A percentile compares a stretch with the other conserved stretches of the same genome.
These are phyloP conservation scores for Danionella cerebrum DNA, from an alignment of 2,113 vertebrate genomes.

Conservation along the genomic window DNA sequence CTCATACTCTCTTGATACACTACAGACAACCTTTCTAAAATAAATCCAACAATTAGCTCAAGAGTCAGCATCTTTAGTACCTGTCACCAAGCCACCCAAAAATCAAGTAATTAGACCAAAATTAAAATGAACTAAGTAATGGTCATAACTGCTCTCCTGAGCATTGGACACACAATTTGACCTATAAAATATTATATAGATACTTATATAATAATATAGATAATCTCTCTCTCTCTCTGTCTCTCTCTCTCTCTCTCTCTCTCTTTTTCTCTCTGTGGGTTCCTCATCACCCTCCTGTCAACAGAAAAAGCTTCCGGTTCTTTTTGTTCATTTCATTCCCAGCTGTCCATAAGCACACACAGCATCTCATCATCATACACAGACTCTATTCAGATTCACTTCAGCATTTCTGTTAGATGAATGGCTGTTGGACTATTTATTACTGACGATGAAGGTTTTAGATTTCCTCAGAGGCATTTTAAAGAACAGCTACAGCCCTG, in stretches of 20 bases:
- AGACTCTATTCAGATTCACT: not conserved
- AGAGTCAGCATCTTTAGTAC: too few relatives aligned
- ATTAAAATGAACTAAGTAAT: too few relatives aligned
- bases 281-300: conserved; percentile 12
- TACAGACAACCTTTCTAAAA: too few relatives aligned
- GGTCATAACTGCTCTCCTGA: too few relatives aligned
- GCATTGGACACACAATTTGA: too few relatives aligned
- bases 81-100: too few relatives aligned
- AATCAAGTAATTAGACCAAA: too few relatives aligned
- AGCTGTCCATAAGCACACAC: conserved; percentile 2
- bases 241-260: not conserved
- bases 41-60: too few relatives aligned
- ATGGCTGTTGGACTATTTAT: not conserved
- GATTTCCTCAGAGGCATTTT: not conserved
- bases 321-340: conserved; percentile 30
- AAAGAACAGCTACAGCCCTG: not conserved
- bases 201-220: too few relatives aligned
- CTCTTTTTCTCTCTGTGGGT: not conserved
- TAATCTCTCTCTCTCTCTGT: too few relatives aligned
- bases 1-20: too few relatives aligned
- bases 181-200: too few relatives aligned
- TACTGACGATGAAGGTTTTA: not conserved
- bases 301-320: conserved; percentile 18
- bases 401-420: not conserved
- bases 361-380: not conserved